Base-by-base conservation (phyloP, 2,113 vertebrate species). In the Phycodurus eques region DNA sequence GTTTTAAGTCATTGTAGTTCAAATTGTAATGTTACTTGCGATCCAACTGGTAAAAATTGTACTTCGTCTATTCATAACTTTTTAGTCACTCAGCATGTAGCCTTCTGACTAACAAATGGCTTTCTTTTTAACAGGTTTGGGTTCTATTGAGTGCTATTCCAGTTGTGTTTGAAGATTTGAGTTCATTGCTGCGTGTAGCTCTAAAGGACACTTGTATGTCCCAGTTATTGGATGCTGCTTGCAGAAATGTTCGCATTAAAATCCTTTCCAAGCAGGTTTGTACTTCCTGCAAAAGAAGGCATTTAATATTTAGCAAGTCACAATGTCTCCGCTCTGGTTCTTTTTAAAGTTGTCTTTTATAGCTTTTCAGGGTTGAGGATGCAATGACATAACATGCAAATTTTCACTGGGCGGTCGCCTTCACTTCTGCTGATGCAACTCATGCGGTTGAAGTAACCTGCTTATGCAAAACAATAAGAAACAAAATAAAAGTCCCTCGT, bases 401-500 rank as follows among this genome's bases (percentile, higher is more conserved):
- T 14, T 1, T 31, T 13, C 3, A 1, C 11, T 1, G 11, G 12
- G 4, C 10, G 12, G 1, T 60, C 6, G 5, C 20, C 19, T 60
- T 33, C 13, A 17, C 8, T 49, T 44, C 64, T 64, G 44, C 72
- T 61, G 5, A 56, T 70, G 42, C 70, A 60, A 63, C 74, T 42
- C 14, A 9, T 68, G 65, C 43, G 39, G 64, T 75, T 72, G 19
- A 75, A 74, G 70, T 14, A 66, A 76, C 14, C 74, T 22, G 31
- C 62, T 43, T 22, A 46, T 17, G 54, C 63, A 60, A 78, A 70
- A 54, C 0, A 19, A 35, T 49, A 47, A 51, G n/a, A 27, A 20
- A 54, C 7, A 20, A 54, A 78, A 75, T n/a, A 47, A 49, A 61
- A 71, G 78, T 72, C 61, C 44, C 60, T 61, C 15, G 70, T 65